Evolutionary conservation across 1,140 invertebrate species (phyloP), one percentile per base, ranked within the genome.

Genomic region (Caenorhabditis inopinata): DNA sequence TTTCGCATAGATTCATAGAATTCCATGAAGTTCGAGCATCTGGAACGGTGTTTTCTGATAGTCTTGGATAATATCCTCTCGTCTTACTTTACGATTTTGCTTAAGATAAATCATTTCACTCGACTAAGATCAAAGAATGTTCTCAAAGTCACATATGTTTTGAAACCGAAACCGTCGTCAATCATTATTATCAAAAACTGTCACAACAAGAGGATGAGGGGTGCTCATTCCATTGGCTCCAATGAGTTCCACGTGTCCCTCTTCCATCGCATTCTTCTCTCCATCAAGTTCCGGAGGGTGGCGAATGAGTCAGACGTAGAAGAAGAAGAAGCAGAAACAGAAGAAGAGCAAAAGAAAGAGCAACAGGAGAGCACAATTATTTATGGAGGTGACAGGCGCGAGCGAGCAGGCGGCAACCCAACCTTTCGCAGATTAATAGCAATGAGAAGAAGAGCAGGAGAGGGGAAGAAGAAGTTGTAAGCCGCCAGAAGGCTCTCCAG

Each of bases 351-450:
- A n/a, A n/a, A n/a, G n/a, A n/a, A n/a, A n/a, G 38, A 42, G 38
- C 38, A 42, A 42, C 38, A 42, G 32, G 25, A 29, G 6, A 38
- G 32, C 58, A 38, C 58, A 68, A 68, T 68, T 68, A 68, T 68
- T 68, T 68, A 68, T 68, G 58, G 58, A 68, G 58, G 58, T 68
- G 58, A 68, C 58, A 68, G 58, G 58, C 58, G 58, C 32, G 58
- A 68, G 58, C 58, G 38, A 32, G 58, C 58, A 32, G 58, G 32
- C 38, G 21, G 12, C 4, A 38, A 68, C 12, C 58, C 58, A 68
- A 68, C 58, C 58, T 68, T 68, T 68, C 32, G 58, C 58, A 68
- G 58, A 68, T 68, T 68, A 68, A 68, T 58, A 29, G 21, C n/a
- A n/a, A n/a, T n/a, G n/a, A n/a, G n/a, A n/a, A n/a, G n/a, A n/a